Evolutionary conservation across 2,797 vertebrate species (phyloP).

Genomic region (Acanthurus lineatus): DNA sequence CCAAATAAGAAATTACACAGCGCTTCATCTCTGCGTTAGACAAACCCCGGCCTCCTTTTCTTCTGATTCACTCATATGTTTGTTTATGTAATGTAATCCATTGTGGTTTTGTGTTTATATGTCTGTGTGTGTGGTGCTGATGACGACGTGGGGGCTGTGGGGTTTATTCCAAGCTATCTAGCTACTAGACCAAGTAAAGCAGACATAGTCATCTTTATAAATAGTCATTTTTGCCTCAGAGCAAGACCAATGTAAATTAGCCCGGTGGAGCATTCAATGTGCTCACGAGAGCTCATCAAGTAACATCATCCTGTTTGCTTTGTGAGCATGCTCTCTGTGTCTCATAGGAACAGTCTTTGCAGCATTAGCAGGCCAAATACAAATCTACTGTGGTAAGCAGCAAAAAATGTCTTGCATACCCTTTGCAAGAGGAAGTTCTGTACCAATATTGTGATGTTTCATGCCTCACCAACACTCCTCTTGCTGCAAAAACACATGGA

Average conservation of each 20-base stretch:
- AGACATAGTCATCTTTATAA: constrained; percentile 69
- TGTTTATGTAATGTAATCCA: constrained; percentile 55
- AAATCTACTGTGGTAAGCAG: constrained; percentile 52
- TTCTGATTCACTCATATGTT: constrained; percentile 54
- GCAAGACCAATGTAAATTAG: constrained; percentile 75
- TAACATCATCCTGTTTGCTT: constrained; percentile 74
- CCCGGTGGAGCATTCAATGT: constrained; percentile 56
- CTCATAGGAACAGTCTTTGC: constrained; percentile 58
- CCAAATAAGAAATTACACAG: constrained; percentile 47
- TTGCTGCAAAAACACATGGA: no score
- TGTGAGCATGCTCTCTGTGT: constrained; percentile 59
- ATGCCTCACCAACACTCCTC: constrained; percentile 3
- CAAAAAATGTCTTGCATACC: constrained; percentile 43
- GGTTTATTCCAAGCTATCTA: constrained; percentile 36
- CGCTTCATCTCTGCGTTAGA: constrained; percentile 55
- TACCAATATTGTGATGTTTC: constrained; percentile 46
- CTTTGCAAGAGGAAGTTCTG: constrained; percentile 21
- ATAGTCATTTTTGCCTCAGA: constrained; percentile 69
- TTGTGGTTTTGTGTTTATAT: constrained; percentile 44
- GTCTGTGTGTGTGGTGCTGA: constrained; percentile 20
- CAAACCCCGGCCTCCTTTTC: constrained; percentile 50
- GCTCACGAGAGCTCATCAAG: constrained; percentile 76
- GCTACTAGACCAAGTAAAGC: constrained; percentile 52
- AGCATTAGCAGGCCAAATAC: constrained; percentile 64
- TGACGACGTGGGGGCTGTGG: constrained; percentile 34